Evolutionary conservation across 2,888 invertebrate genomes (phyloP), one percentile per base, ranked within the genome.

Genomic region (Meiosimyza decipiens): DNA sequence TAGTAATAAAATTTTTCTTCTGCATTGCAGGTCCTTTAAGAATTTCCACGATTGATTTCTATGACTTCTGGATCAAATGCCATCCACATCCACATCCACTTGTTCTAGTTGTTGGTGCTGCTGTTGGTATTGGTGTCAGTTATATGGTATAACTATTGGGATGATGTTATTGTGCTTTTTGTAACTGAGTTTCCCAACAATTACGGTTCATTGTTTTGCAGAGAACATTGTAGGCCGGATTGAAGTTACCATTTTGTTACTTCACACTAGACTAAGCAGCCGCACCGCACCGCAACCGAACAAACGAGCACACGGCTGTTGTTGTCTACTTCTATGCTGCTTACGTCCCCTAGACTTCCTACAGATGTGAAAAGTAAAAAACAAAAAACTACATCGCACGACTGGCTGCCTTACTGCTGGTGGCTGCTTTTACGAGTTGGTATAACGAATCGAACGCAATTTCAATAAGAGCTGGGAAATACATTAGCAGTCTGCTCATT

Each of bases 111-210:
- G 40, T 40, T 40, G 40, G 40, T 40, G 40, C 40, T 40, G 40
- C 40, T 40, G 40, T 40, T 40, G 40, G 40, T 40, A 40, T 40
- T 40, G 40, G 40, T 40, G 40, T 40, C 40, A 40, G 40, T 40
- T 40, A 40, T 40, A 40, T 40, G 22, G 7, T 40, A 40, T 40
- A 40, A 7, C 40, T 59, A 12, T 67, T 55, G 67, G 18, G 40
- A 16, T 54, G n/a, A 54, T 54, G 1, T 52, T 52, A 13, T 52
- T 33, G 66, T 18, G 28, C 40, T 66, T 66, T 69, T 69, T 57
- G 59, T 50, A 69, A 69, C 68, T 50, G 51, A 57, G 18, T 69
- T 69, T 69, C 68, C 68, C 68, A 69, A 69, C 68, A 69, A 69
- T 69, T 69, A 59, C 68, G 47, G 49, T 69, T 59, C 68, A 69